Conservation (phyloP, 2,888 invertebrate species). For the Drosophila sordidula region DNA sequence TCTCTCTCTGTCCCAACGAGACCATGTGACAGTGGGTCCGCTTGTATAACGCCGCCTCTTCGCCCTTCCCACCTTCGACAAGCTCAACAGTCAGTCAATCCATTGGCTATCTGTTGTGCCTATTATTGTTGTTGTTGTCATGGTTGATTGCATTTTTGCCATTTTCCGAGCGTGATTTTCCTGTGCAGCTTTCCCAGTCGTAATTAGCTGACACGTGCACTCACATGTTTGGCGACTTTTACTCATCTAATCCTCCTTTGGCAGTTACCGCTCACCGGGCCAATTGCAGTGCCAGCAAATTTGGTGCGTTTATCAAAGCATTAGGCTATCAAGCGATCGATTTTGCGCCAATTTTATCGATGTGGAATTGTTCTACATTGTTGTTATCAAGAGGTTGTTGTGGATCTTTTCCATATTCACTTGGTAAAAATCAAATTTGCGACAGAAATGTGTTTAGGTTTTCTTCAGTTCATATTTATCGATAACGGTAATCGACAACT, state of each 20-base stretch:
- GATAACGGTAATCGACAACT: too few species aligned
- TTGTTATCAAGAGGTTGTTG: too few species aligned
- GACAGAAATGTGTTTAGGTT: not conserved
- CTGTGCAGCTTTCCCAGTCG: conserved; percentile 5
- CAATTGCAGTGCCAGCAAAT: not conserved
- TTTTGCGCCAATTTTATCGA: not conserved
- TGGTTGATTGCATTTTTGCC: conserved; percentile 48
- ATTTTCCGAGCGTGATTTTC: conserved; percentile 46
- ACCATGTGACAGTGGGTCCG: conserved; percentile 40
- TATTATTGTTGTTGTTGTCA: conserved; percentile 34
- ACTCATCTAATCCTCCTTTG: conserved; percentile 14
- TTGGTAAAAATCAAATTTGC: not conserved
- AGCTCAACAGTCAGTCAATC: conserved; percentile 15
- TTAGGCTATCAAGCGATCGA: conserved; percentile 1
- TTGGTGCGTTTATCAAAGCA: conserved; percentile 1
- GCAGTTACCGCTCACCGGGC: not conserved
- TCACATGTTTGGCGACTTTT: conserved; percentile 19
- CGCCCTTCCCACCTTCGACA: not conserved
- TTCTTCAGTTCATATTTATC: too few species aligned
- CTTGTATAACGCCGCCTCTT: conserved; percentile 36
- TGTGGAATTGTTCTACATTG: not conserved
- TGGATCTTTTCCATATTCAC: not conserved
- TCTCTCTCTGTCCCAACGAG: not conserved
- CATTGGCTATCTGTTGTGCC: conserved; percentile 7
- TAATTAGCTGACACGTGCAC: conserved; percentile 43